phyloP scores from a whole-genome alignment of 2,888 invertebrate genomes.

The Selenia dentaria region DNA sequence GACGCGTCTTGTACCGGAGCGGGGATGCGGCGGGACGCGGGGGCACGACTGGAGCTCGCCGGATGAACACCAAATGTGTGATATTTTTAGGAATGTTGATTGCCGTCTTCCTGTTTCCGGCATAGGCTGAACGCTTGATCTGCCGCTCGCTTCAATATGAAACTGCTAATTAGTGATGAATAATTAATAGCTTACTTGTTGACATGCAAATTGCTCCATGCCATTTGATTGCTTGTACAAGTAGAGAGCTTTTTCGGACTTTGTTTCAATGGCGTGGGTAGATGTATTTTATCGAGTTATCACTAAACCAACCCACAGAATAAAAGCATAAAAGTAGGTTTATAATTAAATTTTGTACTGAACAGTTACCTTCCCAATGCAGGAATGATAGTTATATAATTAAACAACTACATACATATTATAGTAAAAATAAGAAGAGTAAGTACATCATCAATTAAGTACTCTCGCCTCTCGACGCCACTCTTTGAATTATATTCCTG shows the following conservation, averaged over 20 bases:
- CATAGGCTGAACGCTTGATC: slow-evolving; percentile 64
- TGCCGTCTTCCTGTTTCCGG: slow-evolving; percentile 82
- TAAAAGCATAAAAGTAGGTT: too few species aligned
- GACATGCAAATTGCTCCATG: slow-evolving; percentile 56
- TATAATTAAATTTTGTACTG: too few species aligned
- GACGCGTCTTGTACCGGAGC: background rate
- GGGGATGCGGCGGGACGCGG: slow-evolving; percentile 35
- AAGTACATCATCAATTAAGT: too few species aligned
- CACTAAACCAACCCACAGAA: too few species aligned
- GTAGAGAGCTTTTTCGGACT: background rate
- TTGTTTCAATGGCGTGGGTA: background rate
- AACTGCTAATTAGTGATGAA: slow-evolving; percentile 76
- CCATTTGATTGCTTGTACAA: slow-evolving; percentile 33
- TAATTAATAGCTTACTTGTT: slow-evolving; percentile 67
- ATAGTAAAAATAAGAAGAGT: too few species aligned
- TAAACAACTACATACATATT: too few species aligned
- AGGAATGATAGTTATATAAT: too few species aligned
- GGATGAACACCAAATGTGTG: slow-evolving; percentile 83
- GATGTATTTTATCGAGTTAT: too few species aligned
- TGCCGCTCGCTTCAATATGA: slow-evolving; percentile 61
- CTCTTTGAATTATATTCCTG: too few species aligned
- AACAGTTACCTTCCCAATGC: too few species aligned
- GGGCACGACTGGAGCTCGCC: slow-evolving; percentile 39
- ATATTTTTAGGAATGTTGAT: slow-evolving; percentile 84
- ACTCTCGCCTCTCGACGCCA: too few species aligned